Percentiles rank a stretch among this genome's conserved stretches.
phyloP scores from a whole-genome alignment of 2,797 vertebrate species.

The Eurystomus glaucurus region DNA sequence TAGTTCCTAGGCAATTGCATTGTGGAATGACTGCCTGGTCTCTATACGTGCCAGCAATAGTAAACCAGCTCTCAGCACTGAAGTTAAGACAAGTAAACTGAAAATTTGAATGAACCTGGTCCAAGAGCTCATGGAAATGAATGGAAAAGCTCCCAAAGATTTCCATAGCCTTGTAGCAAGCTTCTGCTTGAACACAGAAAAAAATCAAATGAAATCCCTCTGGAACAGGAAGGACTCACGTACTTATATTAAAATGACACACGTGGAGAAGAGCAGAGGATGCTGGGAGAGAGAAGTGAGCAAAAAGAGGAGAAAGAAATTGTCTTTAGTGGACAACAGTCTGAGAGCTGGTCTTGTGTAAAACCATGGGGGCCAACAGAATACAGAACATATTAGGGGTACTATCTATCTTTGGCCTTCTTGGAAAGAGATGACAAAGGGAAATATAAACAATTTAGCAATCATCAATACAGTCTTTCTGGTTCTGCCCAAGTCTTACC shows the following conservation, averaged over 20 bases:
- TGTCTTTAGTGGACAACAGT: background rate
- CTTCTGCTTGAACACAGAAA: background rate
- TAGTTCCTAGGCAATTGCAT: background rate
- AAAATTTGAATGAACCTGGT: background rate
- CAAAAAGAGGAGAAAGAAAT: background rate
- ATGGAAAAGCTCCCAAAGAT: background rate
- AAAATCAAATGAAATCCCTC: background rate
- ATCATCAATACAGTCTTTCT: background rate
- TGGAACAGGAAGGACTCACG: background rate
- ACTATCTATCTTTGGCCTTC: background rate
- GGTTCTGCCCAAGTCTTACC: background rate
- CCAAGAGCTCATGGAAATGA: background rate
- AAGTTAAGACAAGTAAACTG: constrained; percentile 10
- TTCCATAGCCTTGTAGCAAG: background rate
- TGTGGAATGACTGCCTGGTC: background rate
- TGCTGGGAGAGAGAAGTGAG: background rate
- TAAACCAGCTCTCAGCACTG: background rate
- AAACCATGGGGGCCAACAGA: background rate
- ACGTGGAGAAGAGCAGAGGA: background rate
- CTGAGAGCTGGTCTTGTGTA: background rate
- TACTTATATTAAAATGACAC: background rate
- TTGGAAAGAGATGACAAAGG: background rate
- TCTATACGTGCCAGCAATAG: background rate
- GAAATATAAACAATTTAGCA: background rate
- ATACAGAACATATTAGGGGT: background rate